phyloP scores from a whole-genome alignment of 2,797 vertebrate genomes.

The Hyperoplus lanceolatus region DNA sequence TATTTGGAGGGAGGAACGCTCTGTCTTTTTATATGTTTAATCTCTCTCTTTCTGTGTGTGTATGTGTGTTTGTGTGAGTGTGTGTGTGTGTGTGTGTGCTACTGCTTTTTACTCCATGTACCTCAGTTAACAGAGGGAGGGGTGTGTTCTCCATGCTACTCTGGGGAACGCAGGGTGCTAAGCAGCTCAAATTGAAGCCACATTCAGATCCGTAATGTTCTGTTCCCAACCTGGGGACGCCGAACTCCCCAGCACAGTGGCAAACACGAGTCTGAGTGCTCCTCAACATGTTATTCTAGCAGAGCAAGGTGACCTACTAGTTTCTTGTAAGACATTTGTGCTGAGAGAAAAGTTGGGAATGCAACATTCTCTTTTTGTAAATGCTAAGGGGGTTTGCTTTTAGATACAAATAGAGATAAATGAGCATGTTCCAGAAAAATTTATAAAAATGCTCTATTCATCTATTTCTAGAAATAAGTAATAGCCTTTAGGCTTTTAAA shows the following conservation, averaged over 20 bases:
- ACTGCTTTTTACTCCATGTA: constrained; percentile 28
- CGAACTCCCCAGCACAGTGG: constrained; percentile 50
- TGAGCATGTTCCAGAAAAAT: neutral
- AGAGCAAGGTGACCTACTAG: constrained; percentile 72
- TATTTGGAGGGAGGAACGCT: constrained; percentile 60
- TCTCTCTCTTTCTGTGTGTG: constrained; percentile 24
- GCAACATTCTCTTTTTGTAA: constrained; percentile 22
- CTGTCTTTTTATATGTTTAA: constrained; percentile 51
- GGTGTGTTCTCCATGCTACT: constrained; percentile 52
- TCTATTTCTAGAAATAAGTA: neutral
- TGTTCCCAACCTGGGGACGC: constrained; percentile 68
- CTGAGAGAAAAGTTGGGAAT: constrained; percentile 26
- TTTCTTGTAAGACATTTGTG: constrained; percentile 58
- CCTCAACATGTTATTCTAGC: constrained; percentile 52
- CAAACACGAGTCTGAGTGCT: constrained; percentile 59
- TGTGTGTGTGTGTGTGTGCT: neutral
- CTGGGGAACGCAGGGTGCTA: constrained; percentile 62
- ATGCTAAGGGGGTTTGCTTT: constrained; percentile 14
- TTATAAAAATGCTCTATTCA: neutral
- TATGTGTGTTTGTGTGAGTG: constrained; percentile 17
- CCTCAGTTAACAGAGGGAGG: constrained; percentile 43
- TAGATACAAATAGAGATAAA: neutral
- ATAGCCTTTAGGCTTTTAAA: constrained; percentile 8
- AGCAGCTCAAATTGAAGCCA: constrained; percentile 67
- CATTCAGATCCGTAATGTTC: constrained; percentile 66